Evolutionary conservation across 2,797 vertebrate species (phyloP).

Genomic region (Rousettus madagascariensis): DNA sequence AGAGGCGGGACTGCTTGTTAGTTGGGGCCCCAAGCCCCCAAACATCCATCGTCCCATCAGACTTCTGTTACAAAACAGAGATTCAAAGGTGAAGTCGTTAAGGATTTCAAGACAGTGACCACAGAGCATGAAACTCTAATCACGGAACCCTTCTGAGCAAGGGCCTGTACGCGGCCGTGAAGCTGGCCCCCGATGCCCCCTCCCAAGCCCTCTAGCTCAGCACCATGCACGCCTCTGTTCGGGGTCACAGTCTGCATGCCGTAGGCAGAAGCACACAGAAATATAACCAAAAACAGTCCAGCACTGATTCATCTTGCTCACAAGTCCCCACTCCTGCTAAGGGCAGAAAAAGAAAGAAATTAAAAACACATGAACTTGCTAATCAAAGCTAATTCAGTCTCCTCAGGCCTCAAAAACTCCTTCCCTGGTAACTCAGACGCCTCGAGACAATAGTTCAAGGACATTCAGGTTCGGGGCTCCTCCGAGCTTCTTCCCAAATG

Average conservation of each 20-base stretch:
- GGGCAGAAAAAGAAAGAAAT: neutral
- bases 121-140: neutral
- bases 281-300: neutral
- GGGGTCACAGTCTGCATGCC: neutral
- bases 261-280: neutral
- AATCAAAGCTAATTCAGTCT: neutral
- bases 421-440: neutral
- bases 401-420: neutral
- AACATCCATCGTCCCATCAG: neutral
- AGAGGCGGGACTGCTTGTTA: rapidly evolving
- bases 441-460: neutral
- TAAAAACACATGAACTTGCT: neutral
- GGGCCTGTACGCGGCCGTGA: rapidly evolving
- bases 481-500: neutral
- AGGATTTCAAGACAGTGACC: neutral
- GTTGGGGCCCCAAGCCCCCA: neutral
- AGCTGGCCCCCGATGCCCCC: neutral
- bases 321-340: neutral
- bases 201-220: neutral
- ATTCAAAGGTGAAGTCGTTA: neutral
- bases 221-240: neutral
- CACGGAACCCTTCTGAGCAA: neutral
- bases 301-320: neutral
- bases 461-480: neutral
- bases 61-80: neutral